phyloP scores from a whole-genome alignment of 2,113 vertebrate genomes.

The Mormyrus iriodes region DNA sequence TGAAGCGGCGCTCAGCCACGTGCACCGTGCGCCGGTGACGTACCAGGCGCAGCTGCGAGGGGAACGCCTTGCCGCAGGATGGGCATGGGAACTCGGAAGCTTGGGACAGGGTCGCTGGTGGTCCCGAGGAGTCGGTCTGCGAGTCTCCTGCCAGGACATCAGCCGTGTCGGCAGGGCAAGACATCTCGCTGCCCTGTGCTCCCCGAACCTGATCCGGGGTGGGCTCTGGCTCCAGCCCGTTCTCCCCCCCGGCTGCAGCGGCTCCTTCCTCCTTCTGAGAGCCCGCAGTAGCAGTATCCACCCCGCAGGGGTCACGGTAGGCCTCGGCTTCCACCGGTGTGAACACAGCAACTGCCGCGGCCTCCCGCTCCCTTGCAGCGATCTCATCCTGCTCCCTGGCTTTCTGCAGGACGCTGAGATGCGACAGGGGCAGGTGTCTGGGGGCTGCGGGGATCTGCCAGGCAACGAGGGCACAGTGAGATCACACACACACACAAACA shows the following conservation, averaged over 20 bases:
- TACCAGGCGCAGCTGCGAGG: slow-evolving; percentile 64
- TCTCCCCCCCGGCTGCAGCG: slow-evolving; percentile 20
- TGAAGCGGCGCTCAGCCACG: slow-evolving; percentile 62
- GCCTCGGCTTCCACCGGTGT: slow-evolving; percentile 44
- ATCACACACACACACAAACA: slow-evolving; percentile 37
- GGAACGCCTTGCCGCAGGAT: slow-evolving; percentile 65
- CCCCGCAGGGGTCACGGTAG: not conserved
- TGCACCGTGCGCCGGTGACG: slow-evolving; percentile 69
- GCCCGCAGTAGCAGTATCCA: slow-evolving; percentile 22
- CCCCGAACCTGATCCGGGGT: not conserved
- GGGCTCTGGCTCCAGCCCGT: slow-evolving; percentile 19
- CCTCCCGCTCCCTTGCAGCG: slow-evolving; percentile 26
- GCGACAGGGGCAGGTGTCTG: slow-evolving; percentile 42
- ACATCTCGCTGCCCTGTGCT: slow-evolving; percentile 10
- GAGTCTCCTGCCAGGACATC: not conserved
- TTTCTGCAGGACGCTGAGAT: slow-evolving; percentile 48
- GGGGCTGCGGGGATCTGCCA: slow-evolving; percentile 51
- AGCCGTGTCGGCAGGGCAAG: not conserved
- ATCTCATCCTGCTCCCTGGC: slow-evolving; percentile 44
- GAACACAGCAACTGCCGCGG: slow-evolving; percentile 21
- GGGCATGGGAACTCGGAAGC: slow-evolving; percentile 58
- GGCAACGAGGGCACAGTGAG: slow-evolving; percentile 44
- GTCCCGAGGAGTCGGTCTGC: not conserved
- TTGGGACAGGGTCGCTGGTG: slow-evolving; percentile 37
- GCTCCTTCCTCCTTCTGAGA: slow-evolving; percentile 10